A percentile compares a stretch with the other conserved stretches of the same genome.
Evolutionary conservation across 2,888 invertebrate species (phyloP).

Genomic region (Drosophila picticornis): DNA sequence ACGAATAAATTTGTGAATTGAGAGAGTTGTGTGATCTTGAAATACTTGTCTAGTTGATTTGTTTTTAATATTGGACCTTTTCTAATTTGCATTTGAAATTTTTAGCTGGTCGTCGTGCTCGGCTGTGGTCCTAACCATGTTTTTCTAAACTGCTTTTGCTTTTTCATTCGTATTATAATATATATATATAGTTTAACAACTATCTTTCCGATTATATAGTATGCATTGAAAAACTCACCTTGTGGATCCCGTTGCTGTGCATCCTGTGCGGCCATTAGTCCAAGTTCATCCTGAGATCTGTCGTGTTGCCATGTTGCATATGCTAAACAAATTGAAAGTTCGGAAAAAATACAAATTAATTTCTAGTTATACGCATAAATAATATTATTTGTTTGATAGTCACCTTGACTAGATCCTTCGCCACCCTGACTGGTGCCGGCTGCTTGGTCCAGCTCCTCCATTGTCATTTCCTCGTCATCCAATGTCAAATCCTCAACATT

Average conservation of each 20-base stretch:
- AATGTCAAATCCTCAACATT: conserved; percentile 95
- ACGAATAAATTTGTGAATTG: conserved; percentile 23
- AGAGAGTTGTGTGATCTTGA: conserved; percentile 52
- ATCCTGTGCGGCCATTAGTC: conserved; percentile 92
- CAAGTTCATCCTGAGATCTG: conserved; percentile 93
- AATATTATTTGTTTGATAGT: conserved; percentile 36
- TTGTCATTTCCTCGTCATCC: conserved; percentile 91
- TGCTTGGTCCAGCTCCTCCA: conserved; percentile 87
- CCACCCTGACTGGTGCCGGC: conserved; percentile 90
- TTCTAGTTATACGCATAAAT: not conserved
- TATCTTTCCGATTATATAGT: conserved; percentile 53
- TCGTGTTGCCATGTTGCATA: conserved; percentile 94
- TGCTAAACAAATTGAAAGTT: conserved; percentile 86
- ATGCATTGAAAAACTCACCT: conserved; percentile 89
- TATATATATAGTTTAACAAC: conserved; percentile 45
- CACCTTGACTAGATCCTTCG: conserved; percentile 91
- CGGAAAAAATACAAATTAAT: not conserved
- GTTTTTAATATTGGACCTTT: conserved; percentile 18
- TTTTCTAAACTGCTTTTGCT: conserved; percentile 75
- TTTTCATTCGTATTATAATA: conserved; percentile 76
- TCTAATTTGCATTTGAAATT: conserved; percentile 63
- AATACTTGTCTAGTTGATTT: conserved; percentile 22
- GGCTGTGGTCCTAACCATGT: conserved; percentile 47
- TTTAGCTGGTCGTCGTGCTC: conserved; percentile 62
- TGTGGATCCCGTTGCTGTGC: conserved; percentile 92